Percentiles rank a stretch among this genome's conserved stretches.
Conservation (phyloP, 2,888 invertebrate species). For the Oxystoma pomonae region DNA sequence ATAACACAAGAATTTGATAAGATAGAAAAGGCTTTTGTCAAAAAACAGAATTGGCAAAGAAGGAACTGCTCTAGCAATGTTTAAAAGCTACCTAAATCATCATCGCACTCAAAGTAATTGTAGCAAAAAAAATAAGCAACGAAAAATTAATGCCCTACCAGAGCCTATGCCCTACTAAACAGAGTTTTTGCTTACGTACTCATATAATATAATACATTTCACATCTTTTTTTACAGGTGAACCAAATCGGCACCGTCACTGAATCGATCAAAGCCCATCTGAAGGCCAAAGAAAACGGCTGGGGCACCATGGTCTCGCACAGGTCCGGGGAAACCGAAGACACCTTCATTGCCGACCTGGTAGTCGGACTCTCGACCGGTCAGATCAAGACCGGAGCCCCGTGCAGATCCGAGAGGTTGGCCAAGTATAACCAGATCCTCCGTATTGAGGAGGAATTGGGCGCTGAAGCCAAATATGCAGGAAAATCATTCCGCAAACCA, state of each 20-base stretch:
- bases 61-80: no score
- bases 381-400: slow-evolving; percentile 99
- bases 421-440: slow-evolving; percentile 98
- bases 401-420: slow-evolving; percentile 95
- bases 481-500: slow-evolving; percentile 92
- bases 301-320: slow-evolving; percentile 99
- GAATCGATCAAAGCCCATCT: slow-evolving; percentile 94
- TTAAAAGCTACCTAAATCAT: no score
- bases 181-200: no score
- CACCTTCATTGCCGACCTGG: slow-evolving; percentile 97
- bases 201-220: no score
- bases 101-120: no score
- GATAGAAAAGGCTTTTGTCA: no score
- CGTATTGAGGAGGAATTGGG: slow-evolving; percentile 99
- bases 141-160: no score
- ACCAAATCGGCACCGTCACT: slow-evolving; percentile 77
- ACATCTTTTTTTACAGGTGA: slow-evolving; percentile 1
- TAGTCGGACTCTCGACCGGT: slow-evolving; percentile 96
- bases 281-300: slow-evolving; percentile 81
- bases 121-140: no score
- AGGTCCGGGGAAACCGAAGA: slow-evolving; percentile 97
- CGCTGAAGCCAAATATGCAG: slow-evolving; percentile 85
- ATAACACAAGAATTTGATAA: no score
- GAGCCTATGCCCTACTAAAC: no score
- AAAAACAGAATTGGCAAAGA: no score